These are phyloP conservation scores for Amphimallon solstitiale DNA, from an alignment of 2,888 invertebrate species.

Conservation along the genomic window DNA sequence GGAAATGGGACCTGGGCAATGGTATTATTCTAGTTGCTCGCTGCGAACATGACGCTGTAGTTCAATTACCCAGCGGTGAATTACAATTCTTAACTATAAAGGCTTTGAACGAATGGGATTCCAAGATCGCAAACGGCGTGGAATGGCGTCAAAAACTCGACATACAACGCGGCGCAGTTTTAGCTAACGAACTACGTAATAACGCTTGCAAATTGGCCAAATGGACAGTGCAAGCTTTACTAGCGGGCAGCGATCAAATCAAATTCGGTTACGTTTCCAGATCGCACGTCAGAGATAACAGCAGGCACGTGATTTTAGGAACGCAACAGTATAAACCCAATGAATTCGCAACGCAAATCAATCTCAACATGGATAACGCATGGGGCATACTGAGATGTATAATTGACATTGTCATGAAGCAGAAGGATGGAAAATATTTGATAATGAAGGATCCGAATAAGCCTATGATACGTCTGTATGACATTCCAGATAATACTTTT, in stretches of 20 bases:
- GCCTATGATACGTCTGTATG: constrained; percentile 96
- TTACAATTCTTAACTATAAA: constrained; percentile 94
- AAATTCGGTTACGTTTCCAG: constrained; percentile 99
- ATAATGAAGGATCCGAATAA: constrained; percentile 99
- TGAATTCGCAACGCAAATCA: constrained; percentile 98
- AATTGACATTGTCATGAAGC: constrained; percentile 96
- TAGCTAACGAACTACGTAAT: constrained; percentile 97
- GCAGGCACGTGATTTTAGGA: constrained; percentile 95
- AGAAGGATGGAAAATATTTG: constrained; percentile 95
- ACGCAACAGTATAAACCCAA: constrained; percentile 98
- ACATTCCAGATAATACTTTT: constrained; percentile 98
- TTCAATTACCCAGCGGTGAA: constrained; percentile 87
- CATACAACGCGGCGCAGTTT: constrained; percentile 96
- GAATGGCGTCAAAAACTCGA: constrained; percentile 99
- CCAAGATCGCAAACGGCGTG: constrained; percentile 93
- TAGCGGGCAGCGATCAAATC: constrained; percentile 93
- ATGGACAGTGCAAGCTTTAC: constrained; percentile 93
- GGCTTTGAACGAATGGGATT: constrained; percentile 99
- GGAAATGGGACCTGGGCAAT: constrained; percentile 96
- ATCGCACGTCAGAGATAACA: constrained; percentile 90
- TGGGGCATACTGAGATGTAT: constrained; percentile 99
- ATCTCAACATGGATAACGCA: constrained; percentile 98
- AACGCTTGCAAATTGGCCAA: constrained; percentile 99
- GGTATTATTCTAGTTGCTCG: constrained; percentile 90
- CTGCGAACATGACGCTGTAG: constrained; percentile 97